Evolutionary conservation across 2,797 vertebrate genomes (phyloP), one percentile per base, ranked within the genome.

Genomic region (Sitta carolinensis): DNA sequence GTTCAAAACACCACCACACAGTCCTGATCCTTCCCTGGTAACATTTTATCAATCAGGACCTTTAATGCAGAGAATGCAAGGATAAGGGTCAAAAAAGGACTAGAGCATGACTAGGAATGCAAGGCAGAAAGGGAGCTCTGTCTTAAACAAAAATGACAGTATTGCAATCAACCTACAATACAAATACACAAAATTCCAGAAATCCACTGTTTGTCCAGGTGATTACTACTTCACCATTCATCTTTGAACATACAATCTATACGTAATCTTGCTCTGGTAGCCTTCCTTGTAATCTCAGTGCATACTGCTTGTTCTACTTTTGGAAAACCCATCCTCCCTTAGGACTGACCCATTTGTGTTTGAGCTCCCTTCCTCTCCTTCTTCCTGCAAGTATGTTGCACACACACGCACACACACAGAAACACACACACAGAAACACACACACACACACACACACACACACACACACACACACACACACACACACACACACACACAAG

Each of bases 401-500:
- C 18, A 14, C 7, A n/a, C 9, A 52, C 0, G 0, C 25, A 59
- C 3, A 59, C 5, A 36, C n/a, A n/a, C n/a, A n/a, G n/a, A n/a
- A n/a, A n/a, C n/a, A n/a, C n/a, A n/a, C n/a, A n/a, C n/a, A n/a
- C n/a, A n/a, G n/a, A n/a, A n/a, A n/a, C n/a, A n/a, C n/a, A n/a
- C n/a, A 58, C 2, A 59, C 5, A 36, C n/a, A n/a, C n/a, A n/a
- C n/a, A n/a, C n/a, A n/a, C n/a, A n/a, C n/a, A n/a, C n/a, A n/a
- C n/a, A n/a, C n/a, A n/a, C n/a, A n/a, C n/a, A n/a, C n/a, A n/a
- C n/a, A n/a, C n/a, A n/a, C n/a, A n/a, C n/a, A n/a, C n/a, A n/a
- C n/a, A n/a, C 36, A 74, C 18, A 14, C 7, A n/a, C 9, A 52
- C 0, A 0, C 25, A 59, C 3, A 59, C 5, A 36, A n/a, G 2